Conservation (phyloP, 1,140 invertebrate species). For the Neodiprion fabricii region DNA sequence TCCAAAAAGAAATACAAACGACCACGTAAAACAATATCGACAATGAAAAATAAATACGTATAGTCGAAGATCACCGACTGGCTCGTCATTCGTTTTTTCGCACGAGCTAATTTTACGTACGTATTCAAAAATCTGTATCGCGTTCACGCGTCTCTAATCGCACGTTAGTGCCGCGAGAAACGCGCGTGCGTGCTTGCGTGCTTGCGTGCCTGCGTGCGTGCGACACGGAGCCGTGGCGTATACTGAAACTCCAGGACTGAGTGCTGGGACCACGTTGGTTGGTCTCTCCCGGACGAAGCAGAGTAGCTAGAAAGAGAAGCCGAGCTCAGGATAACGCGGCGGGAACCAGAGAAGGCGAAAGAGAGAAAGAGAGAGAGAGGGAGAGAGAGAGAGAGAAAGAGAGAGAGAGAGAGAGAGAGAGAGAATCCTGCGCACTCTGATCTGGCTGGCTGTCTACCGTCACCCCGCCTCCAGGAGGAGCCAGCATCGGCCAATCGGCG, state of each 20-base stretch:
- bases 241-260: slow-evolving; percentile 39
- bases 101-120: background rate
- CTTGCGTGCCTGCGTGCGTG: slow-evolving; percentile 35
- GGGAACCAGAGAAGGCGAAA: background rate
- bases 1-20: too few relatives aligned
- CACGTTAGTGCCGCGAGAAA: background rate
- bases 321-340: slow-evolving; percentile 8
- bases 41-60: too few relatives aligned
- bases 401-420: too few relatives aligned
- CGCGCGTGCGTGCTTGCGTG: slow-evolving; percentile 19
- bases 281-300: too few relatives aligned
- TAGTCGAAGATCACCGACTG: slow-evolving; percentile 23
- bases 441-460: too few relatives aligned
- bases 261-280: too few relatives aligned
- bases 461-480: slow-evolving; percentile 55
- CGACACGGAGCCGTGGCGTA: slow-evolving; percentile 46
- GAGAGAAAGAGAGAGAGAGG: too few relatives aligned
- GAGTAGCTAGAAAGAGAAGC: too few relatives aligned
- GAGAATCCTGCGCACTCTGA: too few relatives aligned
- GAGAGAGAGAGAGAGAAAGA: too few relatives aligned
- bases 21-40: too few relatives aligned
- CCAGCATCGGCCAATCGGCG: slow-evolving; percentile 46
- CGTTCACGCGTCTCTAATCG: background rate
- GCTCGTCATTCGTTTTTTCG: background rate
- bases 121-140: background rate